Percentiles rank a stretch among this genome's conserved stretches.
These are phyloP conservation scores for Hippocampus kuda DNA, from an alignment of 2,797 vertebrate genomes.

Conservation along the genomic window DNA sequence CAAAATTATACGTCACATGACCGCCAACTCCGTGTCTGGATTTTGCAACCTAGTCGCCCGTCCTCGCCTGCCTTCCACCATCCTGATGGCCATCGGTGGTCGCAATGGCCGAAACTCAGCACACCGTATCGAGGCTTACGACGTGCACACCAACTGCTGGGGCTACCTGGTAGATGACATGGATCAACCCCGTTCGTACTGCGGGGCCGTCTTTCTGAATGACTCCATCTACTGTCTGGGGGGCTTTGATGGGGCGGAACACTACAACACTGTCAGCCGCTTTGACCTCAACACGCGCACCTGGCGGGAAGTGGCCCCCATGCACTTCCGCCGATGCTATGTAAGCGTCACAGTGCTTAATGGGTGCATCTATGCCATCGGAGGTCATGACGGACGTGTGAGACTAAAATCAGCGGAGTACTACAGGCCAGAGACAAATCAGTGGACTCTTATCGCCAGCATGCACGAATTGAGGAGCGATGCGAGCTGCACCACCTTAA, in stretches of 20 bases:
- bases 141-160: conserved; percentile 65
- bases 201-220: conserved; percentile 60
- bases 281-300: conserved; percentile 54
- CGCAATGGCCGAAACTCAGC: conserved; percentile 65
- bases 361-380: conserved; percentile 74
- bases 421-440: conserved; percentile 71
- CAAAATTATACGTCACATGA: conserved; percentile 16
- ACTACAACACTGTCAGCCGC: conserved; percentile 67
- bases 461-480: conserved; percentile 72
- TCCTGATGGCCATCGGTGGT: conserved; percentile 76
- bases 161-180: conserved; percentile 51
- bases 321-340: conserved; percentile 72
- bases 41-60: conserved; percentile 43
- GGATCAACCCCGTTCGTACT: conserved; percentile 68
- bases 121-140: conserved; percentile 70
- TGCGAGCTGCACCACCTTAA: conserved; percentile 65
- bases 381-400: conserved; percentile 66
- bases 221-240: conserved; percentile 50
- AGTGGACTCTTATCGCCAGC: conserved; percentile 70
- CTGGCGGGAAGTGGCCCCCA: conserved; percentile 73
- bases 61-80: conserved; percentile 66
- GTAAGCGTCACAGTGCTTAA: conserved; percentile 69
- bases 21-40: conserved; percentile 11
- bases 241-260: conserved; percentile 66
- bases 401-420: conserved; percentile 69